Conservation (phyloP, 23 tunicate species). For the Trididemnum clinides region DNA sequence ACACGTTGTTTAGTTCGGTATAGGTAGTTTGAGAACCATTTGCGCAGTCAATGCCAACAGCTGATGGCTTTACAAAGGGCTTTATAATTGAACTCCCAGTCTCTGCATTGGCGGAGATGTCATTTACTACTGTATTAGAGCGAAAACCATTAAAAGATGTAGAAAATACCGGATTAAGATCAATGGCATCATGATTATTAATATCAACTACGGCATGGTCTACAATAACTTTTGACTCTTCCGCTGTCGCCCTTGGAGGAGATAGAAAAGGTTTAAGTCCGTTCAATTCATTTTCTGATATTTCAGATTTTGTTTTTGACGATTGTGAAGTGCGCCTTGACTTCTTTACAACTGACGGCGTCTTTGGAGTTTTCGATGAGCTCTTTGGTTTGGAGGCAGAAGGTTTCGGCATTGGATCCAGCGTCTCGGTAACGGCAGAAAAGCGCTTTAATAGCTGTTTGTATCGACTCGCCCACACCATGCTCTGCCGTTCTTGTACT, state of each 20-base stretch:
- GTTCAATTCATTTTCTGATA: not conserved
- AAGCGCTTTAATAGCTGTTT: constrained; percentile 57
- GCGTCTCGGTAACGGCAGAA: not conserved
- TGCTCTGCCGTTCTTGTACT: constrained; percentile 70
- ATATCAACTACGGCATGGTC: not conserved
- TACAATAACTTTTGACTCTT: not conserved
- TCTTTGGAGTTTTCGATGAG: not conserved
- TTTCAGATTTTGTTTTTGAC: not conserved
- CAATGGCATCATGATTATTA: not conserved
- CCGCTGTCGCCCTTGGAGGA: not conserved
- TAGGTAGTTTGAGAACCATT: not conserved
- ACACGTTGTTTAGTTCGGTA: not conserved
- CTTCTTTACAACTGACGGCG: not conserved
- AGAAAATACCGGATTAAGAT: not conserved
- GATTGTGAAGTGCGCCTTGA: not conserved
- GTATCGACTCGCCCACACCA: constrained; percentile 64
- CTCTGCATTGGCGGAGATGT: not conserved
- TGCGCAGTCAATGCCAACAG: not conserved
- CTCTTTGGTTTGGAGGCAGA: not conserved
- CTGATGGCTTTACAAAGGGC: constrained; percentile 36
- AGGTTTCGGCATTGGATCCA: not conserved
- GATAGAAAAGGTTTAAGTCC: not conserved
- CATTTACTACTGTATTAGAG: not conserved
- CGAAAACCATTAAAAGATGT: not conserved
- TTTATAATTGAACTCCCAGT: not conserved